Evolutionary conservation across 1,140 invertebrate species (phyloP).

Genomic region (Ips nitidus): DNA sequence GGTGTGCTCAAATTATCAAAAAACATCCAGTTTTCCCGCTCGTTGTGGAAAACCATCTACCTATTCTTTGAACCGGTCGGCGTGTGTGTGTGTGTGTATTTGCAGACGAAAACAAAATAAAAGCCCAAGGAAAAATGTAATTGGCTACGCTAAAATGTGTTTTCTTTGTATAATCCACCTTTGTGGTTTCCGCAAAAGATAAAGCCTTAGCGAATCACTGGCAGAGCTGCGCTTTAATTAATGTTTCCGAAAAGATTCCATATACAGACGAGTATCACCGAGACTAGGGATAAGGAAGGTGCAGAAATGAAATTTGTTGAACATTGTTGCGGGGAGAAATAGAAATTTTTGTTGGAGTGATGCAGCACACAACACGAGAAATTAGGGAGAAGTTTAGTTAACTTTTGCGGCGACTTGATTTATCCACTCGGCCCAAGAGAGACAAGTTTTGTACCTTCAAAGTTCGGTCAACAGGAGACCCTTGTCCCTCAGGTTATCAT

Average conservation of each 20-base stretch:
- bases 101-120: constrained; percentile 16
- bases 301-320: too few relatives aligned
- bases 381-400: too few relatives aligned
- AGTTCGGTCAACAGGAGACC: constrained; percentile 10
- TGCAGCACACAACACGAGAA: too few relatives aligned
- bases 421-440: constrained; percentile 12
- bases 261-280: background rate
- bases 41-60: too few relatives aligned
- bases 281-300: too few relatives aligned
- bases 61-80: background rate
- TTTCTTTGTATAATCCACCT: constrained; percentile 25
- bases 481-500: constrained; percentile 13
- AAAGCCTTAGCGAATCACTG: constrained; percentile 19
- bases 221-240: constrained; percentile 19
- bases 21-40: too few relatives aligned
- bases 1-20: too few relatives aligned
- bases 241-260: constrained; percentile 18
- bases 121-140: constrained; percentile 23
- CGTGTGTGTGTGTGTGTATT: background rate
- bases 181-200: constrained; percentile 19
- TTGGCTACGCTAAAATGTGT: constrained; percentile 20
- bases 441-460: constrained; percentile 13
- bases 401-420: background rate
- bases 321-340: too few relatives aligned
- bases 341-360: too few relatives aligned